Base-by-base conservation (phyloP, 2,888 invertebrate species). In the Andrena bucephala region DNA sequence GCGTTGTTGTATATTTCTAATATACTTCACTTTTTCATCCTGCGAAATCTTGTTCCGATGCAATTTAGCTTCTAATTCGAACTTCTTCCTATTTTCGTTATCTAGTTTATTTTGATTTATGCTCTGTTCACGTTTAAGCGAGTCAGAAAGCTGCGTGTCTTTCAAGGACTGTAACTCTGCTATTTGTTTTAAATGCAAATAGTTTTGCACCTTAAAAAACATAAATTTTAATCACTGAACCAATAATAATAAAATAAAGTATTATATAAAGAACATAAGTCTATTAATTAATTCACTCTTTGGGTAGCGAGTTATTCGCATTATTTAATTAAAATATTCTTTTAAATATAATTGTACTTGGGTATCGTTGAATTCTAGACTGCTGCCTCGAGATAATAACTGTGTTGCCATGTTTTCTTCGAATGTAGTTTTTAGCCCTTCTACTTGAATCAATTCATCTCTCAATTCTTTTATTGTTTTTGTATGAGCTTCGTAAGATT, bases 101-200 rank as follows among this genome's bases (percentile, higher is more conserved):
- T 99, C 98, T 50, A 98, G 95, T 5, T 97, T 95, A 95, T 99
- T 98, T 94, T 98, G 98, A 94, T 99, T 98, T 0, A 98, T 96
- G 94, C 99, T 99, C 94, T 99, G 98, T 91, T 98, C 98, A 36
- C 99, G 96, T 94, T 98, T 98, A 13, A 99, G 97, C 0, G 97
- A 97, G 95, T 98, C 98, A 91, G 99, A 94, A 93, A 98, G 97
- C 92, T 98, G 97, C 87, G 98, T 96, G 94, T 98, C 97, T 85
- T 97, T 95, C 36, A 98, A 97, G 2, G 98, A 98, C 83, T 97
- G 96, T 83, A 97, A 97, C 31, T 98, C 97, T 36, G 98, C 99
- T 93, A 97, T 97, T 94, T 98, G 97, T 94, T 99, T 99, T 89
- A 99, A 94, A 71, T 96, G 96, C 93, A 98, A 97, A 94, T 99